Conservation (phyloP, 2,888 invertebrate species). For the Cantharis nigra region DNA sequence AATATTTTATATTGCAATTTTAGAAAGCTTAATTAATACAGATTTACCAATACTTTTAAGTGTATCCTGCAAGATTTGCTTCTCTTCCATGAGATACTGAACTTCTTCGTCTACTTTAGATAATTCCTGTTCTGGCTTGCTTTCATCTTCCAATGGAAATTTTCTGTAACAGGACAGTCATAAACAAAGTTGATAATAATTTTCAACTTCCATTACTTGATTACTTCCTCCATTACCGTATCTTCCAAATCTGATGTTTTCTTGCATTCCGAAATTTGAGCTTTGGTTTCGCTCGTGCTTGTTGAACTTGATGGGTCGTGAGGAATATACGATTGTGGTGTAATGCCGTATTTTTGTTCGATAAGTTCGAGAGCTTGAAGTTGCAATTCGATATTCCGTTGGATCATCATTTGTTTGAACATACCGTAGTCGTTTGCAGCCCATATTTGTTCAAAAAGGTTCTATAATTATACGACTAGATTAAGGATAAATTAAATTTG, state of each 20-base stretch:
- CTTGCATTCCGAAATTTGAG: constrained; percentile 47
- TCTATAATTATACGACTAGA: constrained; percentile 48
- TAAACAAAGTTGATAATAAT: background rate
- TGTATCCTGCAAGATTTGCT: constrained; percentile 48
- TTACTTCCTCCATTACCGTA: constrained; percentile 55
- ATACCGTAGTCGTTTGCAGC: constrained; percentile 90
- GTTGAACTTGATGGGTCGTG: constrained; percentile 48
- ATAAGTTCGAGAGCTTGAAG: constrained; percentile 85
- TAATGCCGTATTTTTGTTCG: constrained; percentile 74
- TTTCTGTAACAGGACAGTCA: constrained; percentile 39
- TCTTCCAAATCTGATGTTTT: constrained; percentile 51
- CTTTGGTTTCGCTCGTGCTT: constrained; percentile 21
- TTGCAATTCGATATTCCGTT: constrained; percentile 89
- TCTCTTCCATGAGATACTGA: constrained; percentile 50
- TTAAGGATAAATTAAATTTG: background rate
- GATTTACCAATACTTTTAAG: constrained; percentile 37
- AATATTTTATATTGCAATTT: background rate
- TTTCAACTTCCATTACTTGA: constrained; percentile 44
- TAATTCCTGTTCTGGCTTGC: constrained; percentile 22
- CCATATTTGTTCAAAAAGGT: constrained; percentile 80
- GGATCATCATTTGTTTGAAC: constrained; percentile 91
- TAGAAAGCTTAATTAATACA: background rate
- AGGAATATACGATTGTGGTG: constrained; percentile 65
- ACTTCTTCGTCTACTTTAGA: constrained; percentile 42
- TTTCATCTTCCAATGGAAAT: constrained; percentile 41